Evolutionary conservation across 2,888 invertebrate species (phyloP).

Genomic region (Macrophya alboannulata): DNA sequence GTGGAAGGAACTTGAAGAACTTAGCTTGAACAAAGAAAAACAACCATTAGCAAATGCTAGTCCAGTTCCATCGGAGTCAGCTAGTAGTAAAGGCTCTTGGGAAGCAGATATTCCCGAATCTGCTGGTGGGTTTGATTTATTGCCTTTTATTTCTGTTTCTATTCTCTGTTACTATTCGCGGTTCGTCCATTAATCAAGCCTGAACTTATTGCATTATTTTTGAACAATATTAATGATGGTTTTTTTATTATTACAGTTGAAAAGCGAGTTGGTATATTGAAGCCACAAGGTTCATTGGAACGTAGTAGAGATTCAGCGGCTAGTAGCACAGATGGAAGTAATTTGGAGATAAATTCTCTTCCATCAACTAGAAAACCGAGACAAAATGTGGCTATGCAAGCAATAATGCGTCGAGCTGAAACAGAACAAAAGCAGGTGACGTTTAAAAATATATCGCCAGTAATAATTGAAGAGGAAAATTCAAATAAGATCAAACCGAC

Average conservation of each 20-base stretch:
- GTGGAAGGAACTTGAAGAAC: slow-evolving; percentile 82
- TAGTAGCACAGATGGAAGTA: slow-evolving; percentile 65
- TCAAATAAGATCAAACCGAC: slow-evolving; percentile 47
- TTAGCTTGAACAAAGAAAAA: slow-evolving; percentile 78
- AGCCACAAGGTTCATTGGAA: slow-evolving; percentile 88
- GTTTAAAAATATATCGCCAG: slow-evolving; percentile 75
- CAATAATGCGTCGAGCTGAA: slow-evolving; percentile 88
- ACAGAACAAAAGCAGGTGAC: slow-evolving; percentile 85
- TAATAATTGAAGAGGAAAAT: slow-evolving; percentile 69
- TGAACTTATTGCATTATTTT: slow-evolving; percentile 62
- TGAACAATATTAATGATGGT: slow-evolving; percentile 65
- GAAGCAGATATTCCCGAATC: slow-evolving; percentile 73
- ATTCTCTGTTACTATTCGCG: background rate
- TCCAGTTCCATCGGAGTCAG: slow-evolving; percentile 77
- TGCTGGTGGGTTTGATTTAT: slow-evolving; percentile 64
- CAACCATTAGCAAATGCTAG: slow-evolving; percentile 69
- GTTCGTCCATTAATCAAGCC: background rate
- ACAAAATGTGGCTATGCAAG: slow-evolving; percentile 91
- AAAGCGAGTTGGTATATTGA: slow-evolving; percentile 85
- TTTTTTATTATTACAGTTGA: slow-evolving; percentile 78
- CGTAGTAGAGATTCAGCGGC: slow-evolving; percentile 81
- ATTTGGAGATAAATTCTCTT: slow-evolving; percentile 65
- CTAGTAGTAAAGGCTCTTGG: slow-evolving; percentile 76
- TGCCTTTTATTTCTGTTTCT: background rate
- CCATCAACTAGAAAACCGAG: slow-evolving; percentile 76